Percentiles rank a stretch among this genome's conserved stretches.
These are phyloP conservation scores for Achatina immaculata DNA, from an alignment of 1,140 invertebrate species.

Conservation along the genomic window DNA sequence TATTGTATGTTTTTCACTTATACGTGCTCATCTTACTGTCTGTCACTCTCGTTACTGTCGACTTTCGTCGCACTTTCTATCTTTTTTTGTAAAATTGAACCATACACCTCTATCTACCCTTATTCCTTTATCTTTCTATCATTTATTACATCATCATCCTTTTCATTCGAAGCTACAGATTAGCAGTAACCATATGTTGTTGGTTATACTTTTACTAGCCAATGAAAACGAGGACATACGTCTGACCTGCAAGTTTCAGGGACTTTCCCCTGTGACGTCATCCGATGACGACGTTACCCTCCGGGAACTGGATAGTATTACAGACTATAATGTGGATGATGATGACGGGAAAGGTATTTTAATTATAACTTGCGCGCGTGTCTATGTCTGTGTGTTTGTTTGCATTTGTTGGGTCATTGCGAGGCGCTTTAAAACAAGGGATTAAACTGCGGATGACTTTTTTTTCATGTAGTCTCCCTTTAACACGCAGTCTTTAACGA, in stretches of 20 bases:
- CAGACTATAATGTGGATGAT: background rate
- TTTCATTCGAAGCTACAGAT: no score
- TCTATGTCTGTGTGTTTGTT: background rate
- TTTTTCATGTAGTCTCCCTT: background rate
- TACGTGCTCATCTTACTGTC: no score
- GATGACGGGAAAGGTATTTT: background rate
- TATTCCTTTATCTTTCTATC: no score
- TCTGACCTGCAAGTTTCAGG: conserved; percentile 28
- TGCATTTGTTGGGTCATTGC: background rate
- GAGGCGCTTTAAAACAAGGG: background rate
- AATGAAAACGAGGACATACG: conserved; percentile 37
- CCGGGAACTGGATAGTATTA: background rate
- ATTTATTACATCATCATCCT: no score
- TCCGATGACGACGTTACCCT: background rate
- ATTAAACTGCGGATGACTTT: background rate
- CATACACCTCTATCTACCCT: no score
- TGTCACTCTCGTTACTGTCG: no score
- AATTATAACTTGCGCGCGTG: background rate
- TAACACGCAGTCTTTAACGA: background rate
- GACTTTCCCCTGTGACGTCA: background rate
- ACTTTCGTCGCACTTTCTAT: no score
- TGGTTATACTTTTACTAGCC: conserved; percentile 3
- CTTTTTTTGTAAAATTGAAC: no score
- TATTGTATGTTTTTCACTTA: no score
- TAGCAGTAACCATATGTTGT: no score